Evolutionary conservation across 2,888 invertebrate species (phyloP).

Genomic region (Parnassius mnemosyne): DNA sequence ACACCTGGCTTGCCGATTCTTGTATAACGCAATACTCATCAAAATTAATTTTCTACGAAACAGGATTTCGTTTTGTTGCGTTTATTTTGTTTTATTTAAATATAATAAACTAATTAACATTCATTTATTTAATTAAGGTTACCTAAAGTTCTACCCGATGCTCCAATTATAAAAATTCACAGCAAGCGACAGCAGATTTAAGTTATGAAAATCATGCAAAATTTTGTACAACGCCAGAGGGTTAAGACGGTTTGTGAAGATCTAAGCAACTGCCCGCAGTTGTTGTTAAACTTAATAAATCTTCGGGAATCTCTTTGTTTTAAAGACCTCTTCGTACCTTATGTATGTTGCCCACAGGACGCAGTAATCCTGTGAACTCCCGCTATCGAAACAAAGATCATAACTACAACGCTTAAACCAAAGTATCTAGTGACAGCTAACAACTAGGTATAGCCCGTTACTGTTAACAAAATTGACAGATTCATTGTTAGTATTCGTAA

Average conservation of each 20-base stretch:
- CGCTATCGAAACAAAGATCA: slow-evolving; percentile 54
- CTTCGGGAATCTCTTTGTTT: slow-evolving; percentile 93
- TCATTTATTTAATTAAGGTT: too few species aligned
- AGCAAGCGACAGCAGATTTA: slow-evolving; percentile 64
- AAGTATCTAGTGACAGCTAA: slow-evolving; percentile 48
- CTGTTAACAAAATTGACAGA: too few species aligned
- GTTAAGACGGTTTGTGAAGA: slow-evolving; percentile 91
- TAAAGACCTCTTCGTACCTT: slow-evolving; percentile 94
- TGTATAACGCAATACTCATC: slow-evolving; percentile 8
- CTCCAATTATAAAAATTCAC: slow-evolving; percentile 69
- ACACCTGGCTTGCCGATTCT: slow-evolving; percentile 13
- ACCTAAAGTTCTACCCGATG: slow-evolving; percentile 65
- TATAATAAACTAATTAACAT: too few species aligned
- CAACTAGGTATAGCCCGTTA: too few species aligned
- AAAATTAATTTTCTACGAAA: slow-evolving; percentile 5
- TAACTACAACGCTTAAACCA: slow-evolving; percentile 63
- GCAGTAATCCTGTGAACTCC: slow-evolving; percentile 54
- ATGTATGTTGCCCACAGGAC: slow-evolving; percentile 91
- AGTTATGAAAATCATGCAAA: slow-evolving; percentile 76
- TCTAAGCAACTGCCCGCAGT: slow-evolving; percentile 92
- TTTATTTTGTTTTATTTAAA: too few species aligned
- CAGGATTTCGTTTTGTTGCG: too few species aligned
- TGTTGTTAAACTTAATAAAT: slow-evolving; percentile 89
- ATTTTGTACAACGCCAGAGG: slow-evolving; percentile 90
- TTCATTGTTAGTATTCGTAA: too few species aligned